A percentile compares a stretch with the other conserved stretches of the same genome.
phyloP scores from a whole-genome alignment of 2,113 vertebrate genomes.

The Silurus asotus region DNA sequence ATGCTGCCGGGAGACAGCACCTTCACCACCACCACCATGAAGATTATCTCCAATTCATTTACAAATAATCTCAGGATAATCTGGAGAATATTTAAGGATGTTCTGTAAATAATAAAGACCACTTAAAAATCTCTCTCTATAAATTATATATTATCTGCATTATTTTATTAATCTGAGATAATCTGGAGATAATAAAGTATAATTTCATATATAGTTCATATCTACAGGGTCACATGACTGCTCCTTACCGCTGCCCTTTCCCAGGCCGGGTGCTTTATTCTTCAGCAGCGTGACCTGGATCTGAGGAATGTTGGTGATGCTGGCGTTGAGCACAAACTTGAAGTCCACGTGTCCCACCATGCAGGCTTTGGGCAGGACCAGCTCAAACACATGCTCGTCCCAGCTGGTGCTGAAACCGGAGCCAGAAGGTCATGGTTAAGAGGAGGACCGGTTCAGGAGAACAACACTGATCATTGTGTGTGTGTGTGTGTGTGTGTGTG shows the following conservation, averaged over 20 bases:
- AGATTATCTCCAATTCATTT: not conserved
- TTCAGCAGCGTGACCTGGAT: constrained; percentile 97
- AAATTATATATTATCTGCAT: too few species aligned
- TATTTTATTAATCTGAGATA: not conserved
- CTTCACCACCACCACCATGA: not conserved
- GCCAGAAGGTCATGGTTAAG: not conserved
- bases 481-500: not conserved
- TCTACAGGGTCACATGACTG: too few species aligned
- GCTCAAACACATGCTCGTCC: constrained; percentile 98
- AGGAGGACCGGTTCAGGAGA: too few species aligned
- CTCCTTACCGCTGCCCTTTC: constrained; percentile 93
- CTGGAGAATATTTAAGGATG: not conserved
- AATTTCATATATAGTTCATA: not conserved
- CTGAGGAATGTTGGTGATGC: constrained; percentile 96
- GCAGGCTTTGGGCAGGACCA: constrained; percentile 97
- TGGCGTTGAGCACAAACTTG: constrained; percentile 97
- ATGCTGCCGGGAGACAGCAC: not conserved
- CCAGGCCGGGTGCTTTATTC: constrained; percentile 95
- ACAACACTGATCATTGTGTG: not conserved
- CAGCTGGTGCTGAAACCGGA: constrained; percentile 84
- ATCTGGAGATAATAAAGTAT: not conserved
- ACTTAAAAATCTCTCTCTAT: too few species aligned
- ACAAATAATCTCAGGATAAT: not conserved
- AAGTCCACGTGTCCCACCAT: constrained; percentile 99
- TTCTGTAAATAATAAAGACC: not conserved